Conservation (phyloP, 2,797 vertebrate genomes). For the Sylvia borin region DNA sequence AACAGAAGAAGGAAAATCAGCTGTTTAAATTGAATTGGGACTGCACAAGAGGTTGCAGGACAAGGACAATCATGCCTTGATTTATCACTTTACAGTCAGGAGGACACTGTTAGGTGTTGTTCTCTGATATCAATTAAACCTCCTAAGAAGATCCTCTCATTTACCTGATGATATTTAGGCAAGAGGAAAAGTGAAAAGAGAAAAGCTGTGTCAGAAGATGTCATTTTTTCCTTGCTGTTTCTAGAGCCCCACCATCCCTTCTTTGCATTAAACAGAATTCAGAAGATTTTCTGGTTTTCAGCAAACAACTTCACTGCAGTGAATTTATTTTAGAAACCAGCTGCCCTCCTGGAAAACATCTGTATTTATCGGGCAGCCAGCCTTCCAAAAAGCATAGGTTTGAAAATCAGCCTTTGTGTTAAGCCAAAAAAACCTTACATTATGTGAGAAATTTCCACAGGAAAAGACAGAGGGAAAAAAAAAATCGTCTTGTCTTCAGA, state of each 20-base stretch:
- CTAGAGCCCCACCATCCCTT: not conserved
- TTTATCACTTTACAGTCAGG: not conserved
- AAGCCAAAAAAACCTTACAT: not conserved
- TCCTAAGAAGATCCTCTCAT: not conserved
- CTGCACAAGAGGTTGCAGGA: not conserved
- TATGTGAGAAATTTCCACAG: constrained; percentile 41
- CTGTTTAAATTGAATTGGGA: not conserved
- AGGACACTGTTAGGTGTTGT: not conserved
- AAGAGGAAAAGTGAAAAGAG: not conserved
- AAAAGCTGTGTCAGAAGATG: not conserved
- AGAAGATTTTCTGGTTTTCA: not conserved
- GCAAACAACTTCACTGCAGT: not conserved
- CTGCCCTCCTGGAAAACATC: not conserved
- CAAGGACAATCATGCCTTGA: not conserved
- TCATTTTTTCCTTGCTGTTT: not conserved
- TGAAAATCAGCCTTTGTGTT: not conserved
- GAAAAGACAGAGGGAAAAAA: not conserved
- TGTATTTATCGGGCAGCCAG: not conserved
- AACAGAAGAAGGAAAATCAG: not conserved
- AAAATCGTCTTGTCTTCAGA: not conserved
- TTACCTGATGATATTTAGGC: not conserved
- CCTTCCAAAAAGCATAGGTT: not conserved
- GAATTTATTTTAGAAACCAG: not conserved
- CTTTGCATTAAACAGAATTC: not conserved
- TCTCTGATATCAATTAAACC: not conserved